Evolutionary conservation across 2,888 invertebrate species (phyloP).

Genomic region (Eupsilia transversa): DNA sequence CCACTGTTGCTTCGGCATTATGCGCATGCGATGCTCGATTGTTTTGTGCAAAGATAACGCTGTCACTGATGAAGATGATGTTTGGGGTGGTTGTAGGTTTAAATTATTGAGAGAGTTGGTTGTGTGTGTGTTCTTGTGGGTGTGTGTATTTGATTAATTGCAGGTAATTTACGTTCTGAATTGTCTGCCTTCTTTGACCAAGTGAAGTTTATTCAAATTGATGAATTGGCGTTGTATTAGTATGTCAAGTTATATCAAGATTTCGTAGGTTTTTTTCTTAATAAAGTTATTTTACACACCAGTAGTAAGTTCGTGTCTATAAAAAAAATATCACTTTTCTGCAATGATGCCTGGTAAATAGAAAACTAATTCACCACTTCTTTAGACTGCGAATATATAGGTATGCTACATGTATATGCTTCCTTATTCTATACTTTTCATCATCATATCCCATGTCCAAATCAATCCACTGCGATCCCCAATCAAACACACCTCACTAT

Average conservation of each 20-base stretch:
- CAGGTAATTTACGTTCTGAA: neutral
- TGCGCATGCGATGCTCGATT: slow-evolving; percentile 41
- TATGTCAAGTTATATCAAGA: neutral
- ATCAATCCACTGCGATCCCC: neutral
- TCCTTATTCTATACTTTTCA: too few species aligned
- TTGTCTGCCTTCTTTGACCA: neutral
- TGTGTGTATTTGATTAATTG: neutral
- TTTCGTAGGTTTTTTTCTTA: neutral
- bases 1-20: slow-evolving; percentile 59
- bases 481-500: slow-evolving; percentile 2
- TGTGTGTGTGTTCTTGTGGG: neutral
- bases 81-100: neutral
- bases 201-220: neutral
- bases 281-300: neutral
- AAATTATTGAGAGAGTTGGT: neutral
- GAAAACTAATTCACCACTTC: neutral
- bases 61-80: slow-evolving; percentile 40
- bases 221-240: neutral
- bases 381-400: neutral
- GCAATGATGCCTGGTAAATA: neutral
- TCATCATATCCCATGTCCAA: neutral
- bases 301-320: neutral
- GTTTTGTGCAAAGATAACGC: slow-evolving; percentile 36
- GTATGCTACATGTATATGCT: too few species aligned
- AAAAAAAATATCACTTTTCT: neutral